A percentile compares a stretch with the other conserved stretches of the same genome.
Evolutionary conservation across 2,888 invertebrate genomes (phyloP).

Genomic region (Agelastica alni): DNA sequence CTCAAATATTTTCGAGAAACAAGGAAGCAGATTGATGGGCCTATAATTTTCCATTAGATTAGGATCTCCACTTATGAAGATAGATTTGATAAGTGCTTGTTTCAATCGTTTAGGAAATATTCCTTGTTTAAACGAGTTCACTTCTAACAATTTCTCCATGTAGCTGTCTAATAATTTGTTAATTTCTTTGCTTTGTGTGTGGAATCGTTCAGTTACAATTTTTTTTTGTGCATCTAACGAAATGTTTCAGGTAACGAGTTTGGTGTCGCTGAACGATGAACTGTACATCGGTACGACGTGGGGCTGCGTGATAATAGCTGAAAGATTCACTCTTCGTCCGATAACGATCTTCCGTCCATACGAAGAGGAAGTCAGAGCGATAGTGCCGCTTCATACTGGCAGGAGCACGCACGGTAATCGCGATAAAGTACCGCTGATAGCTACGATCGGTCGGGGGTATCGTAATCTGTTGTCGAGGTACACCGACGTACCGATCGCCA

Average conservation of each 20-base stretch:
- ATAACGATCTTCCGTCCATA: conserved; percentile 92
- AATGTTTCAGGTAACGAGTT: conserved; percentile 66
- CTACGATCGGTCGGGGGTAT: conserved; percentile 77
- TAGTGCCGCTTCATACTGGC: conserved; percentile 61
- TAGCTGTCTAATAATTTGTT: background rate
- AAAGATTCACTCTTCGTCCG: conserved; percentile 77
- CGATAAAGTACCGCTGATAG: conserved; percentile 52
- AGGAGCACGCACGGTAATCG: conserved; percentile 20
- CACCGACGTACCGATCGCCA: conserved; percentile 60
- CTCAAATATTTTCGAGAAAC: too few relatives aligned
- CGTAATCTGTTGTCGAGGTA: conserved; percentile 73
- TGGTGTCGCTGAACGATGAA: conserved; percentile 69
- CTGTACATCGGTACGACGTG: conserved; percentile 92
- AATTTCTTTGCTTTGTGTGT: background rate
- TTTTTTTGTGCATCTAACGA: too few relatives aligned
- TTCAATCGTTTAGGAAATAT: too few relatives aligned
- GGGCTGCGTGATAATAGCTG: conserved; percentile 92
- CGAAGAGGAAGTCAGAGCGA: conserved; percentile 75
- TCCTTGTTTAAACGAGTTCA: too few relatives aligned
- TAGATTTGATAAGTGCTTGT: too few relatives aligned
- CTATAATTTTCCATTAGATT: too few relatives aligned
- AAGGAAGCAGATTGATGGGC: too few relatives aligned
- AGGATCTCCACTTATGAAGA: too few relatives aligned
- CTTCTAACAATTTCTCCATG: too few relatives aligned
- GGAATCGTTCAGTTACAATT: too few relatives aligned